Conservation (phyloP, 2,797 vertebrate species). For the Macropus fuliginosus region DNA sequence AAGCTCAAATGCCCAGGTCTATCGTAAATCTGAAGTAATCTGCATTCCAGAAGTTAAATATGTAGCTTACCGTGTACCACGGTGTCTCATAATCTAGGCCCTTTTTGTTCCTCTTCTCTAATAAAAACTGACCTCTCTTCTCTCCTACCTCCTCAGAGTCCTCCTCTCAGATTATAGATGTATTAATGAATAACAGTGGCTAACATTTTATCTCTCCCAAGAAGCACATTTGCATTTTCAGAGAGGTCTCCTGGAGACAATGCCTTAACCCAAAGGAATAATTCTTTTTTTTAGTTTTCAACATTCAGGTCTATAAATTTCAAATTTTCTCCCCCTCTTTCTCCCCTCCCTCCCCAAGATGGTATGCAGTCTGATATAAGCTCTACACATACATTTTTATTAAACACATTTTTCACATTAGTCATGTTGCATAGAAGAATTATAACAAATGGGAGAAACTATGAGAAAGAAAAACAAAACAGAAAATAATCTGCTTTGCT, state of each 20-base stretch:
- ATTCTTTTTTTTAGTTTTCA: not conserved
- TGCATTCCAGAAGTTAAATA: not conserved
- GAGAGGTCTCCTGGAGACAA: not conserved
- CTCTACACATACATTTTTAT: too few relatives aligned
- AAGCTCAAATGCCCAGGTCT: not conserved
- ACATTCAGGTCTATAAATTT: too few relatives aligned
- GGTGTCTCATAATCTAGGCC: not conserved
- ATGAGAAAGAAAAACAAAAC: too few relatives aligned
- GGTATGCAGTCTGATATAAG: too few relatives aligned
- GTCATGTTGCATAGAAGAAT: too few relatives aligned
- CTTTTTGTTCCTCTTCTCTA: not conserved
- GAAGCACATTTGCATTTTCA: not conserved
- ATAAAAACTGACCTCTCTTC: not conserved
- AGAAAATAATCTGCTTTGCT: too few relatives aligned
- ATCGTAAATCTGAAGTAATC: not conserved
- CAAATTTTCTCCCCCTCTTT: too few relatives aligned
- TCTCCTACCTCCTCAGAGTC: not conserved
- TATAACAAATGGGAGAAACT: too few relatives aligned
- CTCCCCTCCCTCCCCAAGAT: too few relatives aligned
- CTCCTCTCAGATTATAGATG: not conserved
- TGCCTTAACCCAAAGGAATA: not conserved
- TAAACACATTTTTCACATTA: too few relatives aligned
- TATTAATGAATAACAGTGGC: not conserved
- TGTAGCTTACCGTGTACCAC: not conserved
- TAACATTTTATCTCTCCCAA: not conserved